Base-by-base conservation (phyloP, 2,888 invertebrate species). In the Philaethria dido region DNA sequence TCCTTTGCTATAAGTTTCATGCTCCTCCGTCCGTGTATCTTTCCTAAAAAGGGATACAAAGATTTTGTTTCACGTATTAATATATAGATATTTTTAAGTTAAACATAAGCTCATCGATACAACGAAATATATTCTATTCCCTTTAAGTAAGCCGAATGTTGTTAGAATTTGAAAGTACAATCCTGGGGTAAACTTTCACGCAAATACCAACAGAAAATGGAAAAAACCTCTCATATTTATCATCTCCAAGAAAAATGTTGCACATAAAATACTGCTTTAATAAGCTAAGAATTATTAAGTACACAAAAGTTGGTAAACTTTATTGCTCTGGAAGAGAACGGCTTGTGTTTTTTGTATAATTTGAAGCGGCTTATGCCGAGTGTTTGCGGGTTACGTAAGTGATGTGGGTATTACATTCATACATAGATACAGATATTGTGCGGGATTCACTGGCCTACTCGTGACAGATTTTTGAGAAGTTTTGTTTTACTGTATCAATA, bases 201-300 rank as follows among this genome's bases (percentile, higher is more conserved):
- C 55, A 33, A 45, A 62, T 36, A 36, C 36, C 20, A 8, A 20
- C 33, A 16, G 33, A 55, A 55, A 55, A 55, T 64, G 45, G 63
- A 36, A 64, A 64, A 63, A 64, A 36, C 44, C 63, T 64, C 45
- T 55, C 13, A 47, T 55, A 55, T 45, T 64, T 64, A 64, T 64
- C 25, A 55, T 52, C 45, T 55, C 42, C 22, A 54, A 64, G 63
- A 64, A 55, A 64, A 64, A 64, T 55, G 63, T 55, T 64, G 33
- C 45, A 64, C 45, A 64, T 64, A 47, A 64, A 64, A 64, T 57
- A 64, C 20, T 64, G 39, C 57, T 57, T 64, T 57, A 59, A 64
- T 64, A 64, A 59, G 59, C 57, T 64, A 64, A 64, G 42, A 64
- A 25, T 60, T 29, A 60, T 60, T 60, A 60, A 60, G 39, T 47